Conservation (phyloP, 23 tunicate species). For the Trididemnum clinides region DNA sequence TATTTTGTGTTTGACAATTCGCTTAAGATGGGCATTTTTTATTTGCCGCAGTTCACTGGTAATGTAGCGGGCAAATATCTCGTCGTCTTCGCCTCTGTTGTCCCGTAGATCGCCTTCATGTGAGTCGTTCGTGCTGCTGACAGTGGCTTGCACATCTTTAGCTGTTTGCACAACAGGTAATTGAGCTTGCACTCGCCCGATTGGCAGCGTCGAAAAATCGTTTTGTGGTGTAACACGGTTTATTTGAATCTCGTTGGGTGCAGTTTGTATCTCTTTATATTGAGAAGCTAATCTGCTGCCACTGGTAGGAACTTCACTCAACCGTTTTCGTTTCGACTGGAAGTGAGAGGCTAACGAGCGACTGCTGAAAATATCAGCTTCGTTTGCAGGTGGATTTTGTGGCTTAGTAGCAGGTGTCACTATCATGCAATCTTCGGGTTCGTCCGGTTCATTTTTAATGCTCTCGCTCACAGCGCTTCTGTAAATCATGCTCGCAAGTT, state of each 20-base stretch:
- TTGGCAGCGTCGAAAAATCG: background rate
- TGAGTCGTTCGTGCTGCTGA: slow-evolving; percentile 13
- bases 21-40: slow-evolving; percentile 14
- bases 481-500: too few species aligned
- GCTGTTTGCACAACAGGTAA: background rate
- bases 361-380: too few species aligned
- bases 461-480: background rate
- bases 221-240: too few species aligned
- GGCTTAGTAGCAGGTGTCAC: background rate
- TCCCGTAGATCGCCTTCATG: background rate
- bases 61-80: slow-evolving; percentile 22
- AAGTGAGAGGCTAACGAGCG: too few species aligned
- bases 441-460: background rate
- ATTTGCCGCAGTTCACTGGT: slow-evolving; percentile 34
- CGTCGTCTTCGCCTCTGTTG: background rate
- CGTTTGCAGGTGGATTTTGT: background rate
- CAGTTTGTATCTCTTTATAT: too few species aligned
- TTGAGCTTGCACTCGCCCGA: background rate
- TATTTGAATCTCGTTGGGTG: too few species aligned
- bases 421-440: background rate
- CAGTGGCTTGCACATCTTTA: background rate
- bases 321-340: too few species aligned
- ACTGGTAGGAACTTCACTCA: too few species aligned
- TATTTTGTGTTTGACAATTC: slow-evolving; percentile 27
- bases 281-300: too few species aligned